Base-by-base conservation (phyloP, 2,797 vertebrate species). In the Toxotes lorentzi region DNA sequence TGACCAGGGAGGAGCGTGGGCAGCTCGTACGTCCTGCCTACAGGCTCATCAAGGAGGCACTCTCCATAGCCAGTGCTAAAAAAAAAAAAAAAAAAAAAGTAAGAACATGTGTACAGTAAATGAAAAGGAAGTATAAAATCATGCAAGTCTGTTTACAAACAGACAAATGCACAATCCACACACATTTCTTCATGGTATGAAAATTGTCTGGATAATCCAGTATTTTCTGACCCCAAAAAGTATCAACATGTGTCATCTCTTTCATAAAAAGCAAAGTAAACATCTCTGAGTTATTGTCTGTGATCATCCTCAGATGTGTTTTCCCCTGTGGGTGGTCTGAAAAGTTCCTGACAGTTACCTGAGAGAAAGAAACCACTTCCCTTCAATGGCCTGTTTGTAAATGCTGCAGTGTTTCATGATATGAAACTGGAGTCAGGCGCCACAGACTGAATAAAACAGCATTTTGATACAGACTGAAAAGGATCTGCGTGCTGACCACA, bases 41-140 rank as follows among this genome's bases (percentile, higher is more conserved):
- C 94, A 1, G 98, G 97, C 88, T 97, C 98, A 79, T 99, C 98
- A 47, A 99, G 94, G 34, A 99, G 96, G 88, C 98, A 99, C 83
- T 99, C 98, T 58, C 97, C 98, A 70, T 99, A 98, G 47, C 98
- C 98, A 47, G 97, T 98, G 83, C 98, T 99, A 27, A 61, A 74
- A 54, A 54, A 40, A 12, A 43, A 11, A 32, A 35, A 74, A 40
- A 59, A 59, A 57, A 70, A 80, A 51, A 41, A 71, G 9, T 3
- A 34, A 63, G 12, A 62, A 43, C 35, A 21, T 13, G 17, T 41
- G 21, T 65, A 48, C 54, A 50, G 51, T 38, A 23, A 65, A 77
- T 53, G 40, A 56, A 77, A 82, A 66, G 34, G 17, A 81, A 70
- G 56, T 10, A 73, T 4, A 76, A 65, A 62, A 40, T 5, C 51